phyloP scores from a whole-genome alignment of 2,113 vertebrate genomes.

The Carassius auratus region DNA sequence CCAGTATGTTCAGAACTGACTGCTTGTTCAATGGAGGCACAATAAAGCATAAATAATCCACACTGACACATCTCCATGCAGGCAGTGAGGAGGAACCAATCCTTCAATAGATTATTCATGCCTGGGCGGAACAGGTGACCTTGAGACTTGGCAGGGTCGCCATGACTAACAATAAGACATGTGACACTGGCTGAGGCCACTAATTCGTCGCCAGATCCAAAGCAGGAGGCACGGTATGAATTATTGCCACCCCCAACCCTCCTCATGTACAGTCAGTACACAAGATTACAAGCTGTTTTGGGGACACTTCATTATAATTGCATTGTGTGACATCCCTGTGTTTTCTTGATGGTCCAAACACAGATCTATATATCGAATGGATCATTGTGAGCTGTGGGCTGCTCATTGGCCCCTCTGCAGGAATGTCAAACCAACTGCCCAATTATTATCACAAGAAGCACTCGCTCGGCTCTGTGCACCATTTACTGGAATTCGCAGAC shows the following conservation, averaged over 20 bases:
- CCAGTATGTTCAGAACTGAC: constrained; percentile 65
- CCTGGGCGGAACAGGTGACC: constrained; percentile 73
- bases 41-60: constrained; percentile 80
- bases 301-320: constrained; percentile 56
- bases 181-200: constrained; percentile 71
- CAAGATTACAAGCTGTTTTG: constrained; percentile 46
- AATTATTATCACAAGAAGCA: constrained; percentile 45
- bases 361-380: constrained; percentile 54
- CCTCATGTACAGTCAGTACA: constrained; percentile 11
- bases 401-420: constrained; percentile 43
- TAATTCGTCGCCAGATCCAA: constrained; percentile 57
- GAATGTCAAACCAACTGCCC: constrained; percentile 52
- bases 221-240: constrained; percentile 52
- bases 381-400: constrained; percentile 34
- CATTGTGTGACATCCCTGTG: constrained; percentile 43
- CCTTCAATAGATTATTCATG: constrained; percentile 77
- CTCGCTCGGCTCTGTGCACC: background rate
- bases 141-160: constrained; percentile 75
- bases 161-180: constrained; percentile 73
- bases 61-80: constrained; percentile 70
- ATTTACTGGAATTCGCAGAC: constrained; percentile 5
- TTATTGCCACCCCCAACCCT: constrained; percentile 27
- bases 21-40: constrained; percentile 71
- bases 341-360: constrained; percentile 35
- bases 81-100: constrained; percentile 70